A percentile compares a stretch with the other conserved stretches of the same genome.
Conservation (phyloP, 1,140 invertebrate genomes). For the Danaus melanippus region DNA sequence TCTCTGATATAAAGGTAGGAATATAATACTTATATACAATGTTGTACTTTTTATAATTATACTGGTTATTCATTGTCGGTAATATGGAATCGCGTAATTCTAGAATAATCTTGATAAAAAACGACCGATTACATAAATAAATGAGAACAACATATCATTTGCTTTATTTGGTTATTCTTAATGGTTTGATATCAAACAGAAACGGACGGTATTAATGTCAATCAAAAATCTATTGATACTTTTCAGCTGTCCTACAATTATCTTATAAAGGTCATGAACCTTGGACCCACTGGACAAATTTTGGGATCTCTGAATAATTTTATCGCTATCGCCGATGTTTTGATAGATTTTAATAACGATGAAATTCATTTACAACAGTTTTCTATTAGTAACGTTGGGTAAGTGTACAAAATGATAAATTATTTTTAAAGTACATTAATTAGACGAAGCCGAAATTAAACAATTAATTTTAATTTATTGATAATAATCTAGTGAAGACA, state of each 20-base stretch:
- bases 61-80: too few species aligned
- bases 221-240: conserved; percentile 9
- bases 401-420: conserved; percentile 12
- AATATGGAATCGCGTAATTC: too few species aligned
- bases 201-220: too few species aligned
- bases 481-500: background rate
- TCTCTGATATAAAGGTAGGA: conserved; percentile 42
- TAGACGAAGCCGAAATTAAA: background rate
- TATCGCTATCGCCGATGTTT: conserved; percentile 47
- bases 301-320: conserved; percentile 50
- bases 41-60: too few species aligned
- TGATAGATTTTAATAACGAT: conserved; percentile 68
- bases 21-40: background rate
- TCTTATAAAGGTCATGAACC: conserved; percentile 62
- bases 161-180: too few species aligned
- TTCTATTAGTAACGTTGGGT: conserved; percentile 59
- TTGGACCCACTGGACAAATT: conserved; percentile 64
- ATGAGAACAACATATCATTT: too few species aligned
- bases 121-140: too few species aligned
- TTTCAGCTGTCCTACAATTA: conserved; percentile 66
- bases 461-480: conserved; percentile 2
- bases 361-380: conserved; percentile 66
- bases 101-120: too few species aligned
- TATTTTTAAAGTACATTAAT: background rate
- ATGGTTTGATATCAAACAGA: too few species aligned